phyloP scores from a whole-genome alignment of 2,113 vertebrate genomes.

The Pithys albifrons region DNA sequence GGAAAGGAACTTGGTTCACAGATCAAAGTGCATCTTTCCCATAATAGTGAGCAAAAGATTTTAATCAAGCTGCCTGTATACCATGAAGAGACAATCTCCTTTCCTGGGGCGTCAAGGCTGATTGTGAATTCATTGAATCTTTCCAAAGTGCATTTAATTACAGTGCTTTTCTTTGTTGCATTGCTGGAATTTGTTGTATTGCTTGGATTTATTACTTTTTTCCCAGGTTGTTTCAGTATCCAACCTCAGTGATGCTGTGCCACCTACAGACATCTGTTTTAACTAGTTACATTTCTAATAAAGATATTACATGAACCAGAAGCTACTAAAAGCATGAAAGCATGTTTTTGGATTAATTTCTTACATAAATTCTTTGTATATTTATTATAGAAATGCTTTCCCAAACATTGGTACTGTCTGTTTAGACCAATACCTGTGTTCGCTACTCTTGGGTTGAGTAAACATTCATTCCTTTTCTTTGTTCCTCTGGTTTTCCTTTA shows the following conservation, averaged over 20 bases:
- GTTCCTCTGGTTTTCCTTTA: background rate
- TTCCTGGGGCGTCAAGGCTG: background rate
- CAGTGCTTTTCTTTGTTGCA: background rate
- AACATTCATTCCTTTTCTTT: background rate
- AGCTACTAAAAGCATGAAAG: background rate
- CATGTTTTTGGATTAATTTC: background rate
- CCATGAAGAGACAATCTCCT: background rate
- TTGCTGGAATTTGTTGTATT: background rate
- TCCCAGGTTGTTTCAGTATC: background rate
- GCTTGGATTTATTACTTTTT: background rate
- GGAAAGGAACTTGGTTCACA: background rate
- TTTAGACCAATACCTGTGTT: background rate
- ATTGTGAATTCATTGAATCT: background rate
- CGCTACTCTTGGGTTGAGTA: background rate
- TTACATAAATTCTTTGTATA: background rate
- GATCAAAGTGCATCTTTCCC: background rate
- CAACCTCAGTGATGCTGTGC: background rate
- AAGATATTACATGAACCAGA: background rate
- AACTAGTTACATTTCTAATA: background rate
- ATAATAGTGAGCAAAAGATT: background rate
- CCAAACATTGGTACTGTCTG: background rate
- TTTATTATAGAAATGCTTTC: background rate
- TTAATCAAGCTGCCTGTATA: background rate
- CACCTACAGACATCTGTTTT: background rate
- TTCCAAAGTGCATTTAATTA: background rate